These are phyloP conservation scores for Poecilus cupreus DNA, from an alignment of 2,888 invertebrate species.

Conservation along the genomic window DNA sequence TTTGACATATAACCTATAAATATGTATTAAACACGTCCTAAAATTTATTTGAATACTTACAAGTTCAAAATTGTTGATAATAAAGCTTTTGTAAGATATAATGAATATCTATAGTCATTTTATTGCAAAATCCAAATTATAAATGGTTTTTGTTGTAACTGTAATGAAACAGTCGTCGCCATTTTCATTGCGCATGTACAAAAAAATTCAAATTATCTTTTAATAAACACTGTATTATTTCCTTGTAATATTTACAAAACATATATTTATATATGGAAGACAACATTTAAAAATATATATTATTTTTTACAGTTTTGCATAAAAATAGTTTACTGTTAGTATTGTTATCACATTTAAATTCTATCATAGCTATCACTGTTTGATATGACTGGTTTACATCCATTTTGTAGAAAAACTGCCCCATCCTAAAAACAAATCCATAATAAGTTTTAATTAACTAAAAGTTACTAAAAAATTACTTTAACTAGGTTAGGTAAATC, in stretches of 20 bases:
- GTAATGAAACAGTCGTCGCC: too few species aligned
- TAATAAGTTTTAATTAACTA: neutral
- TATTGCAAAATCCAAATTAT: too few species aligned
- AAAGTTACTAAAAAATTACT: slow-evolving; percentile 72
- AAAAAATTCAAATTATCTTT: too few species aligned
- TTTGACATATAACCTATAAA: neutral
- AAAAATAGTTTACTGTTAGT: slow-evolving; percentile 29
- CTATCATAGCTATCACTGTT: slow-evolving; percentile 73
- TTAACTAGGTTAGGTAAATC: slow-evolving; percentile 81
- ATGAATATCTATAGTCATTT: too few species aligned
- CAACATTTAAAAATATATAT: slow-evolving; percentile 39
- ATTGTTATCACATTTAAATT: slow-evolving; percentile 70
- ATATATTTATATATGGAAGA: slow-evolving; percentile 23
- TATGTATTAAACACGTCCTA: too few species aligned
- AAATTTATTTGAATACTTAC: too few species aligned
- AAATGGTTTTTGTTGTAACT: too few species aligned
- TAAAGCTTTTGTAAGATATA: too few species aligned
- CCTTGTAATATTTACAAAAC: slow-evolving; percentile 24
- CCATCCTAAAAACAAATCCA: slow-evolving; percentile 75
- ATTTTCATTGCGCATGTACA: too few species aligned
- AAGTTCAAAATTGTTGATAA: too few species aligned
- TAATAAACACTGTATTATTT: neutral
- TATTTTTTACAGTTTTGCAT: neutral
- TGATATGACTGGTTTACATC: slow-evolving; percentile 74
- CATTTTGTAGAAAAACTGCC: slow-evolving; percentile 76